Base-by-base conservation (phyloP, 2,888 invertebrate species). In the Beris morrisii region DNA sequence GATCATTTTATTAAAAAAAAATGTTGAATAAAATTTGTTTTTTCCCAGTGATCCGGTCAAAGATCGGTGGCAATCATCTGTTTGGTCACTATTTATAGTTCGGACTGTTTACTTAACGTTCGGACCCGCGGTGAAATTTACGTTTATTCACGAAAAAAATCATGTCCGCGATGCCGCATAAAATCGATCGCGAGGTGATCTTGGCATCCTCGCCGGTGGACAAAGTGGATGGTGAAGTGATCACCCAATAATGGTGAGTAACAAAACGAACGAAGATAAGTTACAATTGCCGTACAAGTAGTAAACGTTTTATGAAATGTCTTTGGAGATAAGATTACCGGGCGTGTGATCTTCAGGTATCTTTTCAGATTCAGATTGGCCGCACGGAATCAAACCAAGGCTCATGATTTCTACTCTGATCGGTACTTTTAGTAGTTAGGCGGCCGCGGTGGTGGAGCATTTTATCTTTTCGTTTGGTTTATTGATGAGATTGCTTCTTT, bases 301-400 rank as follows among this genome's bases (percentile, higher is more conserved):
- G 57, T 58, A 57, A 57, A 57, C 65, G 56, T 57, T 66, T 66
- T 66, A 65, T 55, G 57, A 53, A 58, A 58, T 59, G 65, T 53
- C 65, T 58, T 53, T 54, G 32, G 15, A 58, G 65, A 66, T 66
- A 66, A 66, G 65, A 66, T 65, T 56, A 52, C 50, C 56, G 38
- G 52, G 52, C 50, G 52, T 61, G 61, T 61, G 61, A 61, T 61
- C 61, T 52, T 43, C 50, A 30, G 15, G 30, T 15, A 32, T 61
- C 32, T 44, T 52, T 44, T 15, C 50, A 52, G 38, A 22, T 28
- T 32, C 31, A 30, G 32, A 31, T 9, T 30, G 32, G 31, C 58
- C 48, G 43, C 30, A 38, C 38, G 38, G 38, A 5, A 9, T 5
- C 5, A 1, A 7, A 3, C 9, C 38, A 38, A 7, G 38, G 38